Conservation (phyloP, 2,888 invertebrate genomes). For the Oscheius sp. region DNA sequence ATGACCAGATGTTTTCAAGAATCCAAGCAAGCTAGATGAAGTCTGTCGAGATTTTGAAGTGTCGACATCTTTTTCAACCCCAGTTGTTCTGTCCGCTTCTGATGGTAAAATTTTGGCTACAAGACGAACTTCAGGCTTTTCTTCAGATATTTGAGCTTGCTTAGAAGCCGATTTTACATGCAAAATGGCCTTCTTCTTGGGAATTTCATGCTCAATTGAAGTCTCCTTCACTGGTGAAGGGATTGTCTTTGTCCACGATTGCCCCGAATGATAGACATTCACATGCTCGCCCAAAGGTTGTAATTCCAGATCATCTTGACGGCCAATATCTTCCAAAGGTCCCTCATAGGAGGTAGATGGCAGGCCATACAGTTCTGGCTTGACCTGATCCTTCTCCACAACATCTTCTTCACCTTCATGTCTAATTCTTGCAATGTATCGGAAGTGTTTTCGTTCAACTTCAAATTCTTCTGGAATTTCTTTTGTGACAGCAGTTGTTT, state of each 20-base stretch:
- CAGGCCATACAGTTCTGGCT: conserved; percentile 39
- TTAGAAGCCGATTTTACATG: conserved; percentile 17
- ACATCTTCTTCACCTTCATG: conserved; percentile 53
- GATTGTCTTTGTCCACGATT: not conserved
- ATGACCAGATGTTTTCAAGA: not conserved
- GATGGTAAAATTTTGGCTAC: conserved; percentile 38
- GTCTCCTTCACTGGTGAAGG: not conserved
- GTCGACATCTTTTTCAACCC: not conserved
- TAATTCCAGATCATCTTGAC: conserved; percentile 35
- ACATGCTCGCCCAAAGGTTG: conserved; percentile 38
- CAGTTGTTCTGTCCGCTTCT: not conserved
- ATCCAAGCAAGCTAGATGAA: not conserved
- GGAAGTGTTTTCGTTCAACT: conserved; percentile 28
- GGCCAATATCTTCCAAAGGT: conserved; percentile 38
- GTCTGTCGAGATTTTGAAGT: not conserved
- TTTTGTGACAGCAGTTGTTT: not conserved
- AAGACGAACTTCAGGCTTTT: conserved; percentile 38
- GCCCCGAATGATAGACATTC: conserved; percentile 45
- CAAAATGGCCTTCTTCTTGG: conserved; percentile 24
- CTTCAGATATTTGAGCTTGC: not conserved
- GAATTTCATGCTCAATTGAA: not conserved
- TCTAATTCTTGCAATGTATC: conserved; percentile 41
- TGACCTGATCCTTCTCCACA: conserved; percentile 36
- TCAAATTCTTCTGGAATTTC: not conserved
- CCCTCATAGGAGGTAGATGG: conserved; percentile 39